These are phyloP conservation scores for Neria commutata DNA, from an alignment of 2,888 invertebrate species.

Conservation along the genomic window DNA sequence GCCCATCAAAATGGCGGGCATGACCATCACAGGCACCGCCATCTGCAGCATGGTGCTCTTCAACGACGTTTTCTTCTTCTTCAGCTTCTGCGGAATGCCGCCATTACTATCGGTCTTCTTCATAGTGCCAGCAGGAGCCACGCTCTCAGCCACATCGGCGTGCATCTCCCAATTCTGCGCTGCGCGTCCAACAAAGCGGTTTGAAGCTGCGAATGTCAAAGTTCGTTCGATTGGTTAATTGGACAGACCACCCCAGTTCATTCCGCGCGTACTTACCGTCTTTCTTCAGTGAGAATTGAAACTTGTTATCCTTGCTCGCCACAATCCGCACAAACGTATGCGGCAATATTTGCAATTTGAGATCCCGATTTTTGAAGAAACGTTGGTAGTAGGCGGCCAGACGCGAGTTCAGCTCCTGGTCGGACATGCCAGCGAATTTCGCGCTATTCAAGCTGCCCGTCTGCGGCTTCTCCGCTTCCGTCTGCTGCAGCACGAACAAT, in stretches of 20 bases:
- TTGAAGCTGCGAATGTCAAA: background rate
- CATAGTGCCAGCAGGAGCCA: background rate
- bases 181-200: background rate
- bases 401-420: constrained; percentile 64
- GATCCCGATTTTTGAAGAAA: constrained; percentile 64
- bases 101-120: background rate
- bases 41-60: constrained; percentile 57
- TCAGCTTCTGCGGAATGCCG: constrained; percentile 28
- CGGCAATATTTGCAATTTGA: constrained; percentile 64
- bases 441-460: constrained; percentile 57
- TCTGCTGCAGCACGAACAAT: constrained; percentile 66
- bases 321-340: constrained; percentile 65
- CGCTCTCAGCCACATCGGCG: constrained; percentile 11
- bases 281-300: constrained; percentile 64
- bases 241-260: no score
- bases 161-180: constrained; percentile 36
- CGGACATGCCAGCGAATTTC: constrained; percentile 63
- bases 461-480: constrained; percentile 55
- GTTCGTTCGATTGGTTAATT: no score
- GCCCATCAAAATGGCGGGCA: constrained; percentile 71
- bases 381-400: constrained; percentile 64
- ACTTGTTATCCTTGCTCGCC: constrained; percentile 64
- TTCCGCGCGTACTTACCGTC: constrained; percentile 61
- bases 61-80: constrained; percentile 42
- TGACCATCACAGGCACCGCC: constrained; percentile 66